Evolutionary conservation across 2,113 vertebrate genomes (phyloP).

Genomic region (Euleptes europaea): DNA sequence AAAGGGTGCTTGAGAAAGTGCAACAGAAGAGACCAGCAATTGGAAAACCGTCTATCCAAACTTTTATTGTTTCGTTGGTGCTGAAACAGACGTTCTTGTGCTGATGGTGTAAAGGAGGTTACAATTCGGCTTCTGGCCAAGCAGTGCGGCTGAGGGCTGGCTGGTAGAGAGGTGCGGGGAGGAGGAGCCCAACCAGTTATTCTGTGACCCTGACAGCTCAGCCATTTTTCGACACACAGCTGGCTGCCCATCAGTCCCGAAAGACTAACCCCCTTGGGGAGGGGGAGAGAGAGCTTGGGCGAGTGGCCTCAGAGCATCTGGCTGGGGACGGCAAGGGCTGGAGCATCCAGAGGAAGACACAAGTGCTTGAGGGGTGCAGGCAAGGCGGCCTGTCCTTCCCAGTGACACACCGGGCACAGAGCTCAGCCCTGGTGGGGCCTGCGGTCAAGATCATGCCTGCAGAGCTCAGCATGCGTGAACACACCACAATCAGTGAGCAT

Average conservation of each 20-base stretch:
- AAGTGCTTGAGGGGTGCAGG: background rate
- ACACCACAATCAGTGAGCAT: too few relatives aligned
- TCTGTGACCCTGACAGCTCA: background rate
- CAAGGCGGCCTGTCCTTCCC: background rate
- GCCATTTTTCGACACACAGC: background rate
- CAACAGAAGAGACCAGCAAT: background rate
- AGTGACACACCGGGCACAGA: background rate
- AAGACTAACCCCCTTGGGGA: too few relatives aligned
- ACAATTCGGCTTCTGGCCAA: fast-evolving
- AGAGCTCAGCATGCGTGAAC: too few relatives aligned
- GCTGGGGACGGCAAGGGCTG: too few relatives aligned
- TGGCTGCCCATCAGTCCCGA: too few relatives aligned
- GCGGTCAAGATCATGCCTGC: too few relatives aligned
- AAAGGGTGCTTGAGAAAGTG: background rate
- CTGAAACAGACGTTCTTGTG: slow-evolving; percentile 39
- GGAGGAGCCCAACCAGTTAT: fast-evolving
- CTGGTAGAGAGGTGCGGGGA: background rate
- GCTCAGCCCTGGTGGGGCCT: background rate
- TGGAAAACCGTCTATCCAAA: slow-evolving; percentile 19
- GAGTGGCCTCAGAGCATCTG: background rate
- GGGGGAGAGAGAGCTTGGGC: too few relatives aligned
- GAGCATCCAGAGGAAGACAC: background rate
- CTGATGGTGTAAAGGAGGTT: background rate
- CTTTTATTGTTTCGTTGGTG: slow-evolving; percentile 64
- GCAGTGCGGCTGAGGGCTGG: background rate